These are phyloP conservation scores for Agrochola lota DNA, from an alignment of 2,888 invertebrate species.

Conservation along the genomic window DNA sequence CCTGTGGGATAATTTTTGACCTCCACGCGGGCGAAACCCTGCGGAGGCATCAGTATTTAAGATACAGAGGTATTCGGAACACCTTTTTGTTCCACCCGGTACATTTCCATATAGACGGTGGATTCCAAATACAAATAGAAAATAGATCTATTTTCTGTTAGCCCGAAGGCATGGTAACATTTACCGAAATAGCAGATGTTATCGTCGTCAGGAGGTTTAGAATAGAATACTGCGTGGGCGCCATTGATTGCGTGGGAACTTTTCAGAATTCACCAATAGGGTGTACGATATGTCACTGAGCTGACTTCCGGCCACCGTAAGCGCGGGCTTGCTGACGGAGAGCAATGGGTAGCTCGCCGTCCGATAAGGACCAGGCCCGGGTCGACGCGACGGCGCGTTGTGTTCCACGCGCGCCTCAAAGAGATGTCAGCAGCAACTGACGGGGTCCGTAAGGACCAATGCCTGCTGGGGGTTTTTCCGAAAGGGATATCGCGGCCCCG, in stretches of 20 bases:
- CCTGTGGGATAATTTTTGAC: too few relatives aligned
- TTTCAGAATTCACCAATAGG: neutral
- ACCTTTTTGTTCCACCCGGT: neutral
- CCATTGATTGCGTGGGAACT: neutral
- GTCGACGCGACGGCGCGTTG: too few relatives aligned
- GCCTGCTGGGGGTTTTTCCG: too few relatives aligned
- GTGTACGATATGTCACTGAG: neutral
- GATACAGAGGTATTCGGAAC: neutral
- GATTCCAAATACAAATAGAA: neutral
- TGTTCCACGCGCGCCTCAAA: too few relatives aligned
- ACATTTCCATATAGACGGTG: neutral
- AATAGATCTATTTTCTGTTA: neutral
- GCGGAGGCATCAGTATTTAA: neutral
- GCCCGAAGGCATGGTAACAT: neutral
- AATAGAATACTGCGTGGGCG: slow-evolving; percentile 9
- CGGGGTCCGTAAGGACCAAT: too few relatives aligned
- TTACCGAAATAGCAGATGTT: slow-evolving; percentile 5
- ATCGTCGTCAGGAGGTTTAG: neutral
- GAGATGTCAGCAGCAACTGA: too few relatives aligned
- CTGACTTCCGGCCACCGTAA: too few relatives aligned
- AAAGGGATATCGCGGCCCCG: too few relatives aligned
- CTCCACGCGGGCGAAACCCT: neutral
- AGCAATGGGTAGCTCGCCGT: too few relatives aligned
- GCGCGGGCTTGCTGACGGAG: too few relatives aligned
- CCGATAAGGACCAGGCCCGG: too few relatives aligned